A percentile compares a stretch with the other conserved stretches of the same genome.
phyloP scores from a whole-genome alignment of 2,888 invertebrate species.

The Chloromyia formosa region DNA sequence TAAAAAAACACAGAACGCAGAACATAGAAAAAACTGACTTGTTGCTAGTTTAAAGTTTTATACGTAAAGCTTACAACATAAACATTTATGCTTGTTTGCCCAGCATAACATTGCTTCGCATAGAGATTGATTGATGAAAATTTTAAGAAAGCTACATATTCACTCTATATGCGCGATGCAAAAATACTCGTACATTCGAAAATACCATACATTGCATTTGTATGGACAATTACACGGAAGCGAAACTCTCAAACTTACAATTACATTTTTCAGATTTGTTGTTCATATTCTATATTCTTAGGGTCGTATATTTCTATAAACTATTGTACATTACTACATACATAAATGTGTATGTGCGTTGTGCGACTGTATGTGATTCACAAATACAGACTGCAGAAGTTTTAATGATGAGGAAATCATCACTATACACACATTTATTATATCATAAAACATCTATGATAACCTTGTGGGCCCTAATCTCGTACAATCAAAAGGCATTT shows the following conservation, averaged over 20 bases:
- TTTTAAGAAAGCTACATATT: no score
- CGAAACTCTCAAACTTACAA: background rate
- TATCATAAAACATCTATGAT: constrained; percentile 13
- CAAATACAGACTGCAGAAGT: constrained; percentile 3
- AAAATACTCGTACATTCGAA: no score
- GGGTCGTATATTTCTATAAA: background rate
- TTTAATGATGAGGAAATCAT: constrained; percentile 2
- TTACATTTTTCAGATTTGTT: background rate
- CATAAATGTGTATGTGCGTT: constrained; percentile 1
- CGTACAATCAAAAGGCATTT: constrained; percentile 14
- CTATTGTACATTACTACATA: background rate
- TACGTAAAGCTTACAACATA: no score
- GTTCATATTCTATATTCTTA: background rate
- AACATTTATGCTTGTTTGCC: no score
- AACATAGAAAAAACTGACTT: no score
- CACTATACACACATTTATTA: background rate
- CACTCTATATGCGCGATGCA: no score
- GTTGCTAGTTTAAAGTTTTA: no score
- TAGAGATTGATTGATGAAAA: no score
- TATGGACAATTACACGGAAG: constrained; percentile 23
- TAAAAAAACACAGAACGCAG: background rate
- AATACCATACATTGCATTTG: no score
- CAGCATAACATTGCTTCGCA: no score
- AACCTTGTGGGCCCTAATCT: constrained; percentile 36
- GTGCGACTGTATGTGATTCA: background rate